Percentiles rank a stretch among this genome's conserved stretches.
Conservation (phyloP, 2,888 invertebrate species). For the Diplazon laetatorius region DNA sequence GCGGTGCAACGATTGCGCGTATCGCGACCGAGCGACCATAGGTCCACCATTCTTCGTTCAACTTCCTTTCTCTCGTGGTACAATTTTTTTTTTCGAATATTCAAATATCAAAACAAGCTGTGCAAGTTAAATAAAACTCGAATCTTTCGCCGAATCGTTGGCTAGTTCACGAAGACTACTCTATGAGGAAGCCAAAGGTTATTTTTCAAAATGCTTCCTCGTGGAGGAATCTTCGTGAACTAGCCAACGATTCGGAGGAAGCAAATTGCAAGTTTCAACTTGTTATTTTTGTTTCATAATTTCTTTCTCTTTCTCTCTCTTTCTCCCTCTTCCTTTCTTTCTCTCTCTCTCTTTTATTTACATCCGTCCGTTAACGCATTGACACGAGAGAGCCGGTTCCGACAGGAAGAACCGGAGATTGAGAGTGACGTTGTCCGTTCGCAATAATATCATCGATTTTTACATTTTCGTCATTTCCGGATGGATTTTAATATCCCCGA, state of each 20-base stretch:
- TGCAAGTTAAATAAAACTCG: too few relatives aligned
- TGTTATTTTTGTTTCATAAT: not conserved
- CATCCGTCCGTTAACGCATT: slow-evolving; percentile 46
- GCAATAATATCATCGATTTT: slow-evolving; percentile 2
- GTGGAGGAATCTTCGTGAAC: too few relatives aligned
- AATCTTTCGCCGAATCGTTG: too few relatives aligned
- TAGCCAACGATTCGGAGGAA: too few relatives aligned
- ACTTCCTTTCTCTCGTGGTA: slow-evolving; percentile 57
- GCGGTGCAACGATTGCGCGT: slow-evolving; percentile 49
- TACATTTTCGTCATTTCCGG: slow-evolving; percentile 10
- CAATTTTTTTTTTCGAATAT: slow-evolving; percentile 39
- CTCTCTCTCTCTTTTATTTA: slow-evolving; percentile 38
- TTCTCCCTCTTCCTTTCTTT: slow-evolving; percentile 30
- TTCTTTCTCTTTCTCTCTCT: slow-evolving; percentile 34
- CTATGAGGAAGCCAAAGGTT: too few relatives aligned
- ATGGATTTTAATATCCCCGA: too few relatives aligned
- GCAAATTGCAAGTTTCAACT: too few relatives aligned
- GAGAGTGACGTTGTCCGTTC: slow-evolving; percentile 60
- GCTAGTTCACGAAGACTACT: too few relatives aligned
- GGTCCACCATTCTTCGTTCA: slow-evolving; percentile 26
- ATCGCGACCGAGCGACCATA: slow-evolving; percentile 50
- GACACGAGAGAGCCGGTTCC: slow-evolving; percentile 35
- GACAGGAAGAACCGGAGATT: slow-evolving; percentile 59
- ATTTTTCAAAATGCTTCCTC: too few relatives aligned
- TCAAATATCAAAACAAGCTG: too few relatives aligned